phyloP scores from a whole-genome alignment of 2,113 vertebrate species.

The Tachysurus fulvidraco region DNA sequence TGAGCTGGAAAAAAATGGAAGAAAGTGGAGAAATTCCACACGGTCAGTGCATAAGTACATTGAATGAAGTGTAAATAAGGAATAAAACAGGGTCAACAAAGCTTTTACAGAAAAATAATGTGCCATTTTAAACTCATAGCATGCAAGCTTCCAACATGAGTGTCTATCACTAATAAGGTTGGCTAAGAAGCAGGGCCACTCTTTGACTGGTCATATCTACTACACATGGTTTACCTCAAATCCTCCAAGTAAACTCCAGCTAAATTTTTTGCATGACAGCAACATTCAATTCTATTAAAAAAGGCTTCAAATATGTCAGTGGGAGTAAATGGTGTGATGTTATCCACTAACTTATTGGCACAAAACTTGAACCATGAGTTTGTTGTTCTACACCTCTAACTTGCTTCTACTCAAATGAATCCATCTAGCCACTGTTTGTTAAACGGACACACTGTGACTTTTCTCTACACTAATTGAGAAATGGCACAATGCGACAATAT shows the following conservation, averaged over 20 bases:
- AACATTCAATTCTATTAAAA: neutral
- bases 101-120: neutral
- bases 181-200: neutral
- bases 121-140: neutral
- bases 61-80: neutral
- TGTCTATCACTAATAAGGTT: neutral
- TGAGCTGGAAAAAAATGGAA: neutral
- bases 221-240: neutral
- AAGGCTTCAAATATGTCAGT: neutral
- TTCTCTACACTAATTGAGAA: neutral
- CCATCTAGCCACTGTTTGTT: neutral
- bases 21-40: neutral
- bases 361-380: no score
- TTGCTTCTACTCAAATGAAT: neutral
- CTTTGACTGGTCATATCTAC: neutral
- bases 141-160: neutral
- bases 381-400: neutral
- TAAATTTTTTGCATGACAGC: neutral
- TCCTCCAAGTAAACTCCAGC: neutral
- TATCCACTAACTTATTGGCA: neutral
- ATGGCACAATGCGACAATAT: constrained; percentile 17
- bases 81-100: neutral
- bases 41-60: neutral
- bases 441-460: neutral
- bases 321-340: neutral